A percentile compares a stretch with the other conserved stretches of the same genome.
These are phyloP conservation scores for Cottoperca gobio DNA, from an alignment of 2,797 vertebrate genomes.

Conservation along the genomic window DNA sequence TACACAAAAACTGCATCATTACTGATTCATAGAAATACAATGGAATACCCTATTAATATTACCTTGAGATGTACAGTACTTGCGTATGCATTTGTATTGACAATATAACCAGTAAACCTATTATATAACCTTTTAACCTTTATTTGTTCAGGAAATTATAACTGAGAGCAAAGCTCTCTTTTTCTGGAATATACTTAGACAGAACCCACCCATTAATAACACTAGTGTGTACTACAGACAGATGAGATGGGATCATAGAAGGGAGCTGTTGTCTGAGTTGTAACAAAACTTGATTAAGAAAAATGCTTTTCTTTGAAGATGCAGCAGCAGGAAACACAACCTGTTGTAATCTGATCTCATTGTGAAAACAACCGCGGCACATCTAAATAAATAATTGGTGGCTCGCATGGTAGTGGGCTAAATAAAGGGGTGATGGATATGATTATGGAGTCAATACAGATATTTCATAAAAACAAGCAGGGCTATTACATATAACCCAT, in stretches of 20 bases:
- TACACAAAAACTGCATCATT: background rate
- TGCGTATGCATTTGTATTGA: background rate
- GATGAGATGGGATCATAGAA: conserved; percentile 22
- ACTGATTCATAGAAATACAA: background rate
- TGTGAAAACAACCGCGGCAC: conserved; percentile 24
- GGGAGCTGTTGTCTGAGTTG: conserved; percentile 19
- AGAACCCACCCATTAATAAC: conserved; percentile 14
- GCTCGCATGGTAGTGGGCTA: too few relatives aligned
- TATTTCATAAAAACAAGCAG: too few relatives aligned
- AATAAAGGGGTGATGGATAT: too few relatives aligned
- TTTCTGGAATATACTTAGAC: background rate
- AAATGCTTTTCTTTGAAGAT: conserved; percentile 39
- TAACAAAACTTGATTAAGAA: conserved; percentile 36
- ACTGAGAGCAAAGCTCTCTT: background rate
- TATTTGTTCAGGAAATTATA: background rate
- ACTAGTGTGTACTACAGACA: background rate
- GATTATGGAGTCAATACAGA: too few relatives aligned
- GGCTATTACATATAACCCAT: too few relatives aligned
- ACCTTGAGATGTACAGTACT: background rate
- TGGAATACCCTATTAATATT: background rate
- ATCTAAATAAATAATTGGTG: too few relatives aligned
- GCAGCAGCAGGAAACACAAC: conserved; percentile 29
- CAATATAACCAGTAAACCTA: background rate
- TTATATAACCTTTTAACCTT: background rate
- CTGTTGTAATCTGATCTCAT: conserved; percentile 32